These are phyloP conservation scores for Cremastinae sp. DNA, from an alignment of 2,888 invertebrate genomes.

Conservation along the genomic window DNA sequence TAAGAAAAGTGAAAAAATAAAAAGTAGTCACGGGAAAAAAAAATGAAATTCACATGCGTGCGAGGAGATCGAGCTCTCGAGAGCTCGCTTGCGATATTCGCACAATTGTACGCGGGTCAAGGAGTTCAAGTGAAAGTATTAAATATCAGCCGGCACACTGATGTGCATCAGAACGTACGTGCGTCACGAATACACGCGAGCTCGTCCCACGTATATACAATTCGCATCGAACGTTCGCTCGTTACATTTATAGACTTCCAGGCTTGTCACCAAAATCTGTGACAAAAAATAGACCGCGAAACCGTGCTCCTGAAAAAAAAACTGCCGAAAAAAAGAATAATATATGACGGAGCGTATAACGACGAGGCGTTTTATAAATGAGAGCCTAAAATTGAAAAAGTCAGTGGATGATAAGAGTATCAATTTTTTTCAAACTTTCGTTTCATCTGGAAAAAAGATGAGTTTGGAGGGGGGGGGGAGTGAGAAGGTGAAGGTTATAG, in stretches of 20 bases:
- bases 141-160: constrained; percentile 74
- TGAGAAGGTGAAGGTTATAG: neutral
- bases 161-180: constrained; percentile 62
- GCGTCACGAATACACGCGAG: constrained; percentile 5
- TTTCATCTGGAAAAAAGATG: neutral
- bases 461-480: neutral
- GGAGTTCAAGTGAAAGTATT: constrained; percentile 79
- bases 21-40: constrained; percentile 4
- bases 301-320: too few relatives aligned
- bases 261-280: too few relatives aligned
- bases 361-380: too few relatives aligned
- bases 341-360: too few relatives aligned
- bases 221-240: neutral
- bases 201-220: constrained; percentile 1
- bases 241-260: too few relatives aligned
- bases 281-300: too few relatives aligned
- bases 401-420: constrained; percentile 2
- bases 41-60: constrained; percentile 50
- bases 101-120: constrained; percentile 74
- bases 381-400: neutral
- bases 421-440: neutral
- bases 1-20: neutral
- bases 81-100: constrained; percentile 60
- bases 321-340: too few relatives aligned
- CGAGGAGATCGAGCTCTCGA: constrained; percentile 44